A percentile compares a stretch with the other conserved stretches of the same genome.
Evolutionary conservation across 2,113 vertebrate genomes (phyloP).

Genomic region (Sarotherodon lohbergeri): DNA sequence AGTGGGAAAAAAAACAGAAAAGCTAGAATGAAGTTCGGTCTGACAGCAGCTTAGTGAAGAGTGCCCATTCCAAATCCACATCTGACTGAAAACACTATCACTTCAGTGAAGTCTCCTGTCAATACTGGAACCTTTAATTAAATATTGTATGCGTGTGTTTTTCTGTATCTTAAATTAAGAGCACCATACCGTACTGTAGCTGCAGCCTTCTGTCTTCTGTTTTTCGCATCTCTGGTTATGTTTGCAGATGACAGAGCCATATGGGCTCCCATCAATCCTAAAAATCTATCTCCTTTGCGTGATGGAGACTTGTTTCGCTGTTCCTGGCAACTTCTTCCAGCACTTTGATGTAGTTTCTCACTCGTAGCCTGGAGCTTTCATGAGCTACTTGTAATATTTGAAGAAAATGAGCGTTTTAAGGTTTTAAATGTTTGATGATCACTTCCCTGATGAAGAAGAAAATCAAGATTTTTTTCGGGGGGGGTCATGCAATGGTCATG

Average conservation of each 20-base stretch:
- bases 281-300: not conserved
- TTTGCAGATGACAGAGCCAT: slow-evolving; percentile 46
- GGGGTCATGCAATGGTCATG: not conserved
- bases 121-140: not conserved
- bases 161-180: not conserved
- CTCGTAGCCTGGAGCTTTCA: not conserved
- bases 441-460: not conserved
- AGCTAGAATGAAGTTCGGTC: not conserved
- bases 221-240: not conserved
- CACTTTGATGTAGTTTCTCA: not conserved
- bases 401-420: not conserved
- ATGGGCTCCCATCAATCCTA: slow-evolving; percentile 36
- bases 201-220: not conserved
- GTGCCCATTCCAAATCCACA: not conserved
- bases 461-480: not conserved
- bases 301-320: not conserved
- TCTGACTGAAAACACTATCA: not conserved
- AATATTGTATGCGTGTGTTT: not conserved
- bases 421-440: slow-evolving; percentile 3
- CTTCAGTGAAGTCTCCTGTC: not conserved
- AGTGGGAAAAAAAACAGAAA: not conserved
- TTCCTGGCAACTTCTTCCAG: not conserved
- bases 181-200: not conserved
- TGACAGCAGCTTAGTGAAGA: not conserved
- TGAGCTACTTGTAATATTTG: not conserved